Conservation (phyloP, 2,888 invertebrate genomes). For the Cheilosia variabilis region DNA sequence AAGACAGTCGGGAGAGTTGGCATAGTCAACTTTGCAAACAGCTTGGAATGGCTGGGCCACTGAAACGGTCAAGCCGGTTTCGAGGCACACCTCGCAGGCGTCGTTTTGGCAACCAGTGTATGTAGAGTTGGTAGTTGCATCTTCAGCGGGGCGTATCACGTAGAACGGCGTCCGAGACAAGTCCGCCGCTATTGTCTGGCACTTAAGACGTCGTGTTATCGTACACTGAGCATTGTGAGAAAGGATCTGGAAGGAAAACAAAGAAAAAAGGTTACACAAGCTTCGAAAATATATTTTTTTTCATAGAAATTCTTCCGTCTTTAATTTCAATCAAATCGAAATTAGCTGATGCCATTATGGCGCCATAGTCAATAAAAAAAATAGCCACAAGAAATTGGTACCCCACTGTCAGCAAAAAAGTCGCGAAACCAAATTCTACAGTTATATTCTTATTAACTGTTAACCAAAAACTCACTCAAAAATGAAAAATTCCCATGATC, state of each 20-base stretch:
- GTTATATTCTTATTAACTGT: too few species aligned
- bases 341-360: too few species aligned
- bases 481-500: too few species aligned
- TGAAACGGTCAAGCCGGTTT: constrained; percentile 3
- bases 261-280: background rate
- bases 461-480: too few species aligned
- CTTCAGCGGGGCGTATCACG: constrained; percentile 55
- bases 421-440: too few species aligned
- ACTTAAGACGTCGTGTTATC: constrained; percentile 37
- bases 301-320: background rate
- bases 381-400: too few species aligned
- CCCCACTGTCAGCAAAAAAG: too few species aligned
- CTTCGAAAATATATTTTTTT: background rate
- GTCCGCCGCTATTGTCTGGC: constrained; percentile 10
- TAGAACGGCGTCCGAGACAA: background rate
- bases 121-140: constrained; percentile 40
- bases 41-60: constrained; percentile 17
- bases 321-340: too few species aligned
- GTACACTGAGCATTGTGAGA: constrained; percentile 47
- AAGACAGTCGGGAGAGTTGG: constrained; percentile 80
- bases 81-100: constrained; percentile 43
- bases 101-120: constrained; percentile 22
- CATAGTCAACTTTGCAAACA: constrained; percentile 56
- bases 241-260: constrained; percentile 37
- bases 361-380: too few species aligned